A percentile compares a stretch with the other conserved stretches of the same genome.
Conservation (phyloP, 1,140 invertebrate species). For the Marisa cornuarietis region DNA sequence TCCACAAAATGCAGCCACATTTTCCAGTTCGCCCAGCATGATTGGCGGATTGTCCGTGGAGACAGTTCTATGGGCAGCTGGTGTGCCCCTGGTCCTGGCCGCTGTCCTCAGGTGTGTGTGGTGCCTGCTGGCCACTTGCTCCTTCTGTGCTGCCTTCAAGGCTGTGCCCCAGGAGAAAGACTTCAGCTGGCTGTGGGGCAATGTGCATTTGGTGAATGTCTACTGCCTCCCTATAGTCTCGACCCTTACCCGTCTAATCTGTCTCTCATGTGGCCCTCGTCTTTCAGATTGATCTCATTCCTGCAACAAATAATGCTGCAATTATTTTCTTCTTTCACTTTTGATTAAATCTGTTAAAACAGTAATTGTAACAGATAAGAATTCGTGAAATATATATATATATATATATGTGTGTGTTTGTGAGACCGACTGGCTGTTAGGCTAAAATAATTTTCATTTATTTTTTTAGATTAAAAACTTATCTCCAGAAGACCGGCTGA, state of each 20-base stretch:
- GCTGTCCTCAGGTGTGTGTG: conserved; percentile 3
- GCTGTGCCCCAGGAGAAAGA: conserved; percentile 22
- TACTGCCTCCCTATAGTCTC: too few relatives aligned
- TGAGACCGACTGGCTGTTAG: too few relatives aligned
- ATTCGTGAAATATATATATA: not conserved
- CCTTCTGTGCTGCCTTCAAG: conserved; percentile 21
- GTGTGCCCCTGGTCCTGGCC: not conserved
- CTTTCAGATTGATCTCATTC: not conserved
- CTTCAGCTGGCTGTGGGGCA: conserved; percentile 30
- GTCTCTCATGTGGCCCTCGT: too few relatives aligned
- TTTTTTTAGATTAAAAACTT: too few relatives aligned
- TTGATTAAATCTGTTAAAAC: not conserved
- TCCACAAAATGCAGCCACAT: too few relatives aligned
- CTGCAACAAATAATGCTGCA: not conserved
- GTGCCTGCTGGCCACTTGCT: not conserved
- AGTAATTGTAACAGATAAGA: not conserved
- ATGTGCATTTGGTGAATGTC: conserved; percentile 22
- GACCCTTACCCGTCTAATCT: not conserved
- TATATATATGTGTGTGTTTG: not conserved
- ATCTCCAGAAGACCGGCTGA: not conserved
- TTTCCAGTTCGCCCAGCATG: too few relatives aligned
- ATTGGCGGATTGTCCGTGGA: too few relatives aligned
- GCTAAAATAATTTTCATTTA: too few relatives aligned
- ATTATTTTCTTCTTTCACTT: not conserved
- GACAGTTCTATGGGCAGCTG: not conserved